Evolutionary conservation across 64 coral and sea anemone genomes (phyloP).

Genomic region (Catalaphyllia jardinei): DNA sequence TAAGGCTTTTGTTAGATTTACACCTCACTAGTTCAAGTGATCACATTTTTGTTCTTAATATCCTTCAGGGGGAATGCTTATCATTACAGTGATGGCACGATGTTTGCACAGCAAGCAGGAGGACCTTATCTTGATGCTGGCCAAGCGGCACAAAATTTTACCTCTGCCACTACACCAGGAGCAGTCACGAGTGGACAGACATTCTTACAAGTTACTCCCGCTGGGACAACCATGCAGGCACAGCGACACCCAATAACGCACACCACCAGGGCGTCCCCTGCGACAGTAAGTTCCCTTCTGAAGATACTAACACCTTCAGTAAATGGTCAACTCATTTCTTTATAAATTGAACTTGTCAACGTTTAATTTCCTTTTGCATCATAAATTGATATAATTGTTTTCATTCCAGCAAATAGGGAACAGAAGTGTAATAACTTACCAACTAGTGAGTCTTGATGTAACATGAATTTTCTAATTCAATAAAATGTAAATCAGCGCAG

Average conservation of each 20-base stretch:
- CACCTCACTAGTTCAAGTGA: background rate
- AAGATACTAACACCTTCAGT: too few species aligned
- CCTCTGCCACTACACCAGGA: slow-evolving; percentile 61
- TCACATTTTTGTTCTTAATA: background rate
- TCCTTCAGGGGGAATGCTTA: slow-evolving; percentile 69
- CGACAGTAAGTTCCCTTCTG: slow-evolving; percentile 78
- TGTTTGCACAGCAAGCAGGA: slow-evolving; percentile 81
- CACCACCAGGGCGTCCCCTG: slow-evolving; percentile 90
- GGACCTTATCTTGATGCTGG: slow-evolving; percentile 68
- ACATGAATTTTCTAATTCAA: too few species aligned
- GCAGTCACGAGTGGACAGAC: slow-evolving; percentile 62
- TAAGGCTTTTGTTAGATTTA: background rate
- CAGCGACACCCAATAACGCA: slow-evolving; percentile 79
- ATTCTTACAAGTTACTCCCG: slow-evolving; percentile 74
- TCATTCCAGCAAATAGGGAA: background rate
- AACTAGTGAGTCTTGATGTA: too few species aligned
- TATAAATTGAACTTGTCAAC: too few species aligned
- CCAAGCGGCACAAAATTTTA: slow-evolving; percentile 73
- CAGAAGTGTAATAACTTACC: background rate
- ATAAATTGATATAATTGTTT: background rate
- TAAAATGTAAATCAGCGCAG: too few species aligned
- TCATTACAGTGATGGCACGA: slow-evolving; percentile 86
- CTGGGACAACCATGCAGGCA: slow-evolving; percentile 43
- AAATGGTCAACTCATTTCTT: background rate
- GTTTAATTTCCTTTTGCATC: too few species aligned